A percentile compares a stretch with the other conserved stretches of the same genome.
phyloP scores from a whole-genome alignment of 1,140 invertebrate species.

The Acarapis woodi region DNA sequence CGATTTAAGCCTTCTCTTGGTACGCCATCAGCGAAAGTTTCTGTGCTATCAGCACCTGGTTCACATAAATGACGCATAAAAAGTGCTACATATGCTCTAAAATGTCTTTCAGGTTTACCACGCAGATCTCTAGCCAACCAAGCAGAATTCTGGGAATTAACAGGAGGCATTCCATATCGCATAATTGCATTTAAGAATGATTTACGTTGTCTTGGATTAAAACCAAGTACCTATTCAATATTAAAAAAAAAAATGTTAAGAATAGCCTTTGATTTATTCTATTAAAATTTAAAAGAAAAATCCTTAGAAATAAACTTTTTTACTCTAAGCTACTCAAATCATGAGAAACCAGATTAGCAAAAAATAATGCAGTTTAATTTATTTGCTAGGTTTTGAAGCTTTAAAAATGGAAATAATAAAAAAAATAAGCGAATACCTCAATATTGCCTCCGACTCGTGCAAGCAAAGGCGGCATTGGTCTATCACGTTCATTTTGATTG shows the following conservation, averaged over 20 bases:
- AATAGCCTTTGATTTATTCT: too few species aligned
- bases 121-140: conserved; percentile 87
- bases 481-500: conserved; percentile 54
- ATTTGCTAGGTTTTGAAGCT: too few species aligned
- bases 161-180: conserved; percentile 99
- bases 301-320: not conserved
- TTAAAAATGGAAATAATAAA: not conserved
- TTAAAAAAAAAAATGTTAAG: too few species aligned
- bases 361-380: too few species aligned
- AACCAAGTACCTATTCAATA: conserved; percentile 51
- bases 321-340: not conserved
- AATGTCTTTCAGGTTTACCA: conserved; percentile 95
- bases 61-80: conserved; percentile 99
- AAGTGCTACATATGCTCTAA: conserved; percentile 89
- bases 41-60: conserved; percentile 85
- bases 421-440: conserved; percentile 29
- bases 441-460: conserved; percentile 91
- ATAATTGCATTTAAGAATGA: conserved; percentile 98
- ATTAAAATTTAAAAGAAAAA: too few species aligned
- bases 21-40: conserved; percentile 94
- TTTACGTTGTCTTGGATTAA: conserved; percentile 90
- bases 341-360: not conserved
- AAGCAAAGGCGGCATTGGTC: conserved; percentile 72
- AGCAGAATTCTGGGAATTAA: conserved; percentile 89
- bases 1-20: conserved; percentile 88